Percentiles rank a stretch among this genome's conserved stretches.
Evolutionary conservation across 2,888 invertebrate genomes (phyloP).

Genomic region (Nowickia ferox): DNA sequence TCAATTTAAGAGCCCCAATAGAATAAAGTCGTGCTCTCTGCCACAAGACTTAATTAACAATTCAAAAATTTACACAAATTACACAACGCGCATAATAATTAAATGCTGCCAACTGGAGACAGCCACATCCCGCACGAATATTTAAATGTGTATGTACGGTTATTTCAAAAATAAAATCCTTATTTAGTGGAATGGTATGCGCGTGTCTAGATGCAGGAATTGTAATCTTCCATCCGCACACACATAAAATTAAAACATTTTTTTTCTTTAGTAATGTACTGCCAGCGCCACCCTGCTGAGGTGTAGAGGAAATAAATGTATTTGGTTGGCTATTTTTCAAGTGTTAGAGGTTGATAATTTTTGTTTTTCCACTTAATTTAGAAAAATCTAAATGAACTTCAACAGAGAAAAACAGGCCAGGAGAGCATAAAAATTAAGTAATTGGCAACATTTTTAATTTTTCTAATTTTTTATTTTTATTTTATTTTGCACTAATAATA

Average conservation of each 20-base stretch:
- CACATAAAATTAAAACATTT: background rate
- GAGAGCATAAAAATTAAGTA: conserved; percentile 26
- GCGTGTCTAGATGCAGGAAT: background rate
- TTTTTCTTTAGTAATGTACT: background rate
- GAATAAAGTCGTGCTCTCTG: conserved; percentile 18
- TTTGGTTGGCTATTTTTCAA: conserved; percentile 41
- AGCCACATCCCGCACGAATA: background rate
- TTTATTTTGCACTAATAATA: no score
- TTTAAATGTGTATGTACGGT: background rate
- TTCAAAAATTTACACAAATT: conserved; percentile 78
- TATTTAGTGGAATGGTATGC: background rate
- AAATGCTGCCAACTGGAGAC: conserved; percentile 45
- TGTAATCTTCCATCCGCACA: background rate
- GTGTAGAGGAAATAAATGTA: background rate
- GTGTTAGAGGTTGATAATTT: conserved; percentile 36
- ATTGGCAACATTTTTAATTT: background rate
- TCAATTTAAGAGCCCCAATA: conserved; percentile 13
- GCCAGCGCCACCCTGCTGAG: background rate
- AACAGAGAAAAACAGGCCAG: conserved; percentile 15
- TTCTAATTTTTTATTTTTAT: background rate
- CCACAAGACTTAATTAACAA: conserved; percentile 76
- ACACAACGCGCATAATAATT: conserved; percentile 76
- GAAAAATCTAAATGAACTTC: background rate
- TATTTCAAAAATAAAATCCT: background rate
- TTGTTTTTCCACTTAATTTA: conserved; percentile 22